Base-by-base conservation (phyloP, 2,888 invertebrate genomes). In the Drepanosiphum platanoidis region DNA sequence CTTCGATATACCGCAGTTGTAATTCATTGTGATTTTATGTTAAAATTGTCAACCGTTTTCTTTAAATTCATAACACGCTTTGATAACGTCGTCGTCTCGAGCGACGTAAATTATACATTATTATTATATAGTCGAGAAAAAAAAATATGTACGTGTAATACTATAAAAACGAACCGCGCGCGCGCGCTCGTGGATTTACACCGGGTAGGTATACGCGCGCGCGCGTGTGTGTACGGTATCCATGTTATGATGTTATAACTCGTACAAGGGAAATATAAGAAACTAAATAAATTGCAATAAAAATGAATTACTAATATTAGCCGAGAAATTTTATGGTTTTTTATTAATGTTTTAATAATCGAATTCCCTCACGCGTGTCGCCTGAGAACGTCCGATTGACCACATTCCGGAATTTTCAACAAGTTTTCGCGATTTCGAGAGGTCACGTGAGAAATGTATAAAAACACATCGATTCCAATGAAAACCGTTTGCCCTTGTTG, bases 101-200 rank as follows among this genome's bases (percentile, higher is more conserved):
- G 61, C 61, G n/a, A n/a, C n/a, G 72, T 82, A 82, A 72, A 82
- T 81, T 58, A 30, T 34, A 71, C n/a, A 52, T 81, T 71, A 70
- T 70, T 13, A 27, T 61, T 4, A n/a, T 79, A 46, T 81, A 27
- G 58, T 61, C 8, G 30, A 58, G 30, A 15, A 36, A 22, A 52
- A 66, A 22, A 75, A 46, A 58, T 58, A 36, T 13, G 22, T n/a
- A 39, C 11, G 13, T 22, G n/a, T 18, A 52, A n/a, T 32, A 61
- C 81, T 72, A 72, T 82, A 72, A 82, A n/a, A 81, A 72, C 61
- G 8, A 30, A 32, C 52, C 52, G n/a, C 36, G 27, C 30, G 11
- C 52, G n/a, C 36, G 27, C 30, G 11, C 46, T 52, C 46, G 22
- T 32, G 74, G 32, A 32, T n/a, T n/a, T n/a, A n/a, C n/a, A n/a